Base-by-base conservation (phyloP, 1,140 invertebrate genomes). In the Brachionus rubens region DNA sequence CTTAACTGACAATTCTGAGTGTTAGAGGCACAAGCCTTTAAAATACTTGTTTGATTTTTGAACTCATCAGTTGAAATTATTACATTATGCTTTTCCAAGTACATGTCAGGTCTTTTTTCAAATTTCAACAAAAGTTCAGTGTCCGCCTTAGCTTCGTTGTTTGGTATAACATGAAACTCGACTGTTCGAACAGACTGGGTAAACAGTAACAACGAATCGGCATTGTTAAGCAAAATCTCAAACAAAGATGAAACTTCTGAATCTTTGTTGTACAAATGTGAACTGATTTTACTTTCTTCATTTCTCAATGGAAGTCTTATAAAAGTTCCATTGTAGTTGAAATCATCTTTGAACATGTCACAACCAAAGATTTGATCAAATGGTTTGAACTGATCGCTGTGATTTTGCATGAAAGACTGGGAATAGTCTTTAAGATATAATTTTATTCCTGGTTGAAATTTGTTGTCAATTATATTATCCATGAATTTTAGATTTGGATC, bases 151-250 rank as follows among this genome's bases (percentile, higher is more conserved):
- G 30, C 50, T 7, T 62, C 33, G 1, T 72, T 36, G 16, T 43
- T 46, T 43, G 77, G 46, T 1, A 82, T 65, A 76, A 82, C 79
- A 78, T 79, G 80, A 40, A 83, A 76, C 72, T 79, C 68, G 26
- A 84, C 76, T 56, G 77, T 70, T 43, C 62, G 72, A 5, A 84
- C 80, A 68, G 81, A 81, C 75, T 83, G 82, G 1, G 81, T 81
- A 76, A 84, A 84, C 14, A 82, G 76, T 0, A 84, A 77, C 6
- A 82, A 36, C 43, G 79, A 80, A 43, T 80, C 81, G 16, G 79
- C 79, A 30, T 68, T 54, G 40, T 79, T 59, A 26, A 79, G 50
- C 12, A 82, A 70, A 77, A 81, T 79, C 26, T 79, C 28, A 0
- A 84, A 75, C 10, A 84, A 78, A 6, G 65, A 30, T 24, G 72